Evolutionary conservation across 1,140 invertebrate species (phyloP).

Genomic region (Apis mellifera): Amel_HAv3.1 CM009945.2:8741001-8741500

Average conservation of each 20-base stretch:
- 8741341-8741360: too few species aligned
- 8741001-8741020: too few species aligned
- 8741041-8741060: not conserved
- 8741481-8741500: too few species aligned
- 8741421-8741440: too few species aligned
- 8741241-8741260: conserved; percentile 35
- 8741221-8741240: conserved; percentile 24
- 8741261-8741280: not conserved
- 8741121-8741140: not conserved
- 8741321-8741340: too few species aligned
- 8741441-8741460: too few species aligned
- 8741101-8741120: conserved; percentile 27
- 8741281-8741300: too few species aligned
- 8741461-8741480: too few species aligned
- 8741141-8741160: conserved; percentile 32
- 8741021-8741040: too few species aligned
- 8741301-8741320: not conserved
- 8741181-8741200: conserved; percentile 24
- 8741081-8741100: conserved; percentile 22
- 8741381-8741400: too few species aligned
- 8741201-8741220: conserved; percentile 28
- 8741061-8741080: conserved; percentile 5
- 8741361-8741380: too few species aligned
- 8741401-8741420: too few species aligned
- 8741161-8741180: conserved; percentile 12